Percentiles rank a stretch among this genome's conserved stretches.
Evolutionary conservation across 2,888 invertebrate species (phyloP).

Genomic region (Leptogaster cylindrica): DNA sequence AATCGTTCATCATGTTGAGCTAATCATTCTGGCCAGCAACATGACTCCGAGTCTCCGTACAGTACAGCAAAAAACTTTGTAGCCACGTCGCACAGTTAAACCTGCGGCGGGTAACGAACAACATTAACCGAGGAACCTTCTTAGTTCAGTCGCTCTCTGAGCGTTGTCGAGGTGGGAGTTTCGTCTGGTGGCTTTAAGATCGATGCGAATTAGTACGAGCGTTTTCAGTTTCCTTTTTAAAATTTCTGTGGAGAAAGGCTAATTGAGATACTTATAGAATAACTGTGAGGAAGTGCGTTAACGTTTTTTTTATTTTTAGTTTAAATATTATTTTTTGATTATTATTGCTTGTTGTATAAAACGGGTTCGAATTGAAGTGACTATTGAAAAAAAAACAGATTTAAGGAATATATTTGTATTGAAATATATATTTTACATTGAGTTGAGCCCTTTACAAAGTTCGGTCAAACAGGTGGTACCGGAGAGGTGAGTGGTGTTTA

Average conservation of each 20-base stretch:
- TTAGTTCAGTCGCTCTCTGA: slow-evolving; percentile 39
- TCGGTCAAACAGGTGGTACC: slow-evolving; percentile 17
- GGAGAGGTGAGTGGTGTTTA: neutral
- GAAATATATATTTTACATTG: neutral
- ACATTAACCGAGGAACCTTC: neutral
- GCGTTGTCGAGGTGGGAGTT: slow-evolving; percentile 37
- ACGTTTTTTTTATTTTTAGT: slow-evolving; percentile 25
- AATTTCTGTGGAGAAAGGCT: slow-evolving; percentile 17
- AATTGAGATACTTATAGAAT: neutral
- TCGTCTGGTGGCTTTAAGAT: neutral
- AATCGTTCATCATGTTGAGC: slow-evolving; percentile 4
- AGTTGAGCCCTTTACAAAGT: neutral
- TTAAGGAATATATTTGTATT: neutral
- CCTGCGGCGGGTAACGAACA: neutral
- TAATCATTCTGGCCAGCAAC: slow-evolving; percentile 13
- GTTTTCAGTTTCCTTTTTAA: slow-evolving; percentile 11
- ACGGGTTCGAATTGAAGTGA: too few species aligned
- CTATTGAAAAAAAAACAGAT: too few species aligned
- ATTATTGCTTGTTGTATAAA: neutral
- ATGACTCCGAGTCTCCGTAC: neutral
- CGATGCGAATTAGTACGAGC: neutral
- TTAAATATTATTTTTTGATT: slow-evolving; percentile 7
- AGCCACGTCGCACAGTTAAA: slow-evolving; percentile 24
- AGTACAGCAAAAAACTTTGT: neutral
- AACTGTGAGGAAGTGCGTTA: slow-evolving; percentile 5